Evolutionary conservation across 2,797 vertebrate species (phyloP).

Genomic region (Rhabdomys pumilio): DNA sequence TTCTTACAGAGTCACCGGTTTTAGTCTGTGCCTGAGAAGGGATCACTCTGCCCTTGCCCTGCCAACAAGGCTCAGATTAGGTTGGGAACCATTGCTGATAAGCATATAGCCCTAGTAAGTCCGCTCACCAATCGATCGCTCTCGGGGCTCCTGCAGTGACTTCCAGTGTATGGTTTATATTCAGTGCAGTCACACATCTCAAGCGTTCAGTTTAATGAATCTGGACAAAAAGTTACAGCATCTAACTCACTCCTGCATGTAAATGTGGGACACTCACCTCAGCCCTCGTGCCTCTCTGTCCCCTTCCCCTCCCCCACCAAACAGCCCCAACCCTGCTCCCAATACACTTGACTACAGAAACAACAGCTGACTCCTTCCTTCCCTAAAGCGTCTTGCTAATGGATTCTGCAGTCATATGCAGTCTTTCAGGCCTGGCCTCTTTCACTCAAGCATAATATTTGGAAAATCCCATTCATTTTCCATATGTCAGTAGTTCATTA

Average conservation of each 20-base stretch:
- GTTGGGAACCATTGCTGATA: neutral
- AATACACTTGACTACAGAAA: neutral
- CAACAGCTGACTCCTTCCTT: neutral
- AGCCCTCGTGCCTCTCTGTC: neutral
- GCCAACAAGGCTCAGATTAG: neutral
- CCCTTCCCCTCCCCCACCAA: neutral
- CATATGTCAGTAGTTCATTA: neutral
- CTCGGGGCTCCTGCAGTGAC: neutral
- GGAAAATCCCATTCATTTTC: neutral
- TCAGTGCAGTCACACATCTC: neutral
- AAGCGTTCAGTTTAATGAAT: neutral
- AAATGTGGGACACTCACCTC: neutral
- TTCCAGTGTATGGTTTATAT: neutral
- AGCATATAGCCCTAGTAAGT: neutral
- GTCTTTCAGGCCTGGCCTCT: neutral
- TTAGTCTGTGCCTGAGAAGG: neutral
- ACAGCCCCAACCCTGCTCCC: neutral
- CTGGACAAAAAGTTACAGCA: constrained; percentile 1
- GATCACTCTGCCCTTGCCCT: neutral
- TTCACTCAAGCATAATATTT: neutral
- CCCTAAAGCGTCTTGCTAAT: neutral
- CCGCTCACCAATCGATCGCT: neutral
- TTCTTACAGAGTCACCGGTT: neutral
- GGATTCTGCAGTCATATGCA: neutral
- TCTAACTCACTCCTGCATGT: neutral